Evolutionary conservation across 2,797 vertebrate species (phyloP), one percentile per base, ranked within the genome.

Genomic region (Galaxias olidus): DNA sequence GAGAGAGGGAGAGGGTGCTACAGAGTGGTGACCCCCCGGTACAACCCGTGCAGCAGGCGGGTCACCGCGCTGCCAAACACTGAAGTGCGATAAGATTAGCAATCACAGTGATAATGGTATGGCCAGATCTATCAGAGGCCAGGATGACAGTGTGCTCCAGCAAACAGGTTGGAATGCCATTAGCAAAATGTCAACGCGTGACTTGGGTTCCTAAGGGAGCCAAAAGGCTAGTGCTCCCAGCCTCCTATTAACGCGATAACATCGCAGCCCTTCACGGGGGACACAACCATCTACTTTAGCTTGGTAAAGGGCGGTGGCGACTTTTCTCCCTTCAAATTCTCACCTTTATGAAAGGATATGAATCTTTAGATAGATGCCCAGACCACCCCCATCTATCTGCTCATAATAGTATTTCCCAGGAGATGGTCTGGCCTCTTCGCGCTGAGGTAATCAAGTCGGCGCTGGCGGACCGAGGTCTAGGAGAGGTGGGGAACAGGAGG

Each of bases 131-230:
- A 77, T 87, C 76, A 66, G 73, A 71, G 15, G 18, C 9, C 63
- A 58, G 40, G 70, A 78, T 81, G 85, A 87, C 78, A 53, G 75
- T 75, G 72, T 78, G 75, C 70, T 69, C 69, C 63, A 58, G 75
- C 72, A 79, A 76, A 84, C 75, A 71, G 57, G 76, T 79, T 71
- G 71, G 79, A 85, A 87, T 77, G 84, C 75, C 78, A 88, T 85
- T 80, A 80, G 84, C 77, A 66, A 90, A 91, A 91, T 90, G 85
- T 87, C 86, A 90, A 44, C 1, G 67, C 71, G 78, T 85, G 87
- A 88, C 84, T 84, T 61, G 81, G 72, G 75, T 84, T 71, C 74
- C 75, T 75, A 74, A 81, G 77, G 68, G 59, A 72, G 63, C 69
- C 57, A 45, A 78, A 72, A 68, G 77, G 45, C 30, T 30, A 42